Base-by-base conservation (phyloP, 2,888 invertebrate genomes). In the Norana najaformis region DNA sequence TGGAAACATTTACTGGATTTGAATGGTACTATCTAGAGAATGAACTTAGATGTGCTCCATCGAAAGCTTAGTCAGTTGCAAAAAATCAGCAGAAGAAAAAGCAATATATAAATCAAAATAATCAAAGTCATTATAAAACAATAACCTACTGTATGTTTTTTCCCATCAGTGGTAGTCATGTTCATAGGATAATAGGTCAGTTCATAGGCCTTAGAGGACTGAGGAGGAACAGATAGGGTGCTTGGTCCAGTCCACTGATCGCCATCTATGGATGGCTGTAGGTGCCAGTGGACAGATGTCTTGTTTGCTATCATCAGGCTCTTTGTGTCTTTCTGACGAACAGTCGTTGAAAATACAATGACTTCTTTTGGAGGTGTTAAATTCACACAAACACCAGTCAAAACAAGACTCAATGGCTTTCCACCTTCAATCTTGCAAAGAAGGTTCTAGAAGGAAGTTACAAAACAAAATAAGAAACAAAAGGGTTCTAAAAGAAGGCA, bases 331-430 rank as follows among this genome's bases (percentile, higher is more conserved):
- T 95, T 94, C 91, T 96, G 96, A 89, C 97, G 95, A 3, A 97
- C 97, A 41, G 96, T 96, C 90, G 96, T 96, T 88, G 94, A 95
- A 93, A 97, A 96, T 89, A 95, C 94, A 83, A 97, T 92, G 0
- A 95, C 95, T 92, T 96, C 96, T 90, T 95, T 95, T 88, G 96
- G 96, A 30, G 96, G 95, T 0, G 96, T 96, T 47, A 96, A 93
- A 91, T 96, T 96, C 36, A 96, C 95, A 92, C 97, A 97, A 36
- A 96, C 96, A n/a, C 96, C 97, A 83, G 96, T 96, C 91, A 97
- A 93, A 8, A 96, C 96, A 91, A 97, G 93, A 91, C 95, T 95
- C 37, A 97, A 94, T 0, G 96, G 95, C 91, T 94, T 95, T 92
- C 96, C 95, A 92, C 96, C 96, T 92, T 96, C 96, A 88, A 97